phyloP scores from a whole-genome alignment of 2,797 vertebrate genomes.

The Micropoecilia bifurca region DNA sequence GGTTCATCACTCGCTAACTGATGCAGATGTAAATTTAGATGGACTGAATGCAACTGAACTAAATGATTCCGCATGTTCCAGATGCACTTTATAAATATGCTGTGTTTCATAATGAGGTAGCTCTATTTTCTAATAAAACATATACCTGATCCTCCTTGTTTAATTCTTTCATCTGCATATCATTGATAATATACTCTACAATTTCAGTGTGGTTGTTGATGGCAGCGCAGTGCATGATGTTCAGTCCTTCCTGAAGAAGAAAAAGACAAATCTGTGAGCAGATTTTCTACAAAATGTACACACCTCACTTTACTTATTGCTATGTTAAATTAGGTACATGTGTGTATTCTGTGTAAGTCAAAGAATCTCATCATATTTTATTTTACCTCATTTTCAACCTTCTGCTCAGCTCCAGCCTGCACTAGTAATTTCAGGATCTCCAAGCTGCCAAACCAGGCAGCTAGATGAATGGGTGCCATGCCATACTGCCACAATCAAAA shows the following conservation, averaged over 20 bases:
- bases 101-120: neutral
- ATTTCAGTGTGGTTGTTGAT: conserved; percentile 87
- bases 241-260: conserved; percentile 85
- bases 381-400: conserved; percentile 78
- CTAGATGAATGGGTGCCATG: conserved; percentile 88
- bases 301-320: neutral
- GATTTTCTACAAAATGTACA: neutral
- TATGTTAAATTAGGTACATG: neutral
- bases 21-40: neutral
- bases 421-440: conserved; percentile 88
- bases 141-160: conserved; percentile 87
- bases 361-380: conserved; percentile 6
- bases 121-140: neutral
- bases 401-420: conserved; percentile 89
- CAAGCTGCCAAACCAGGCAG: conserved; percentile 91
- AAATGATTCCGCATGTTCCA: neutral
- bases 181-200: conserved; percentile 88
- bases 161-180: conserved; percentile 89
- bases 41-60: neutral
- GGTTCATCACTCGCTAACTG: neutral
- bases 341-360: neutral
- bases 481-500: conserved; percentile 79
- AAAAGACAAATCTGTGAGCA: conserved; percentile 1
- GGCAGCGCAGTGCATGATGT: conserved; percentile 90
- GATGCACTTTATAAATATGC: neutral